Conservation (phyloP, 2,113 vertebrate genomes). For the Entelurus aequoreus region DNA sequence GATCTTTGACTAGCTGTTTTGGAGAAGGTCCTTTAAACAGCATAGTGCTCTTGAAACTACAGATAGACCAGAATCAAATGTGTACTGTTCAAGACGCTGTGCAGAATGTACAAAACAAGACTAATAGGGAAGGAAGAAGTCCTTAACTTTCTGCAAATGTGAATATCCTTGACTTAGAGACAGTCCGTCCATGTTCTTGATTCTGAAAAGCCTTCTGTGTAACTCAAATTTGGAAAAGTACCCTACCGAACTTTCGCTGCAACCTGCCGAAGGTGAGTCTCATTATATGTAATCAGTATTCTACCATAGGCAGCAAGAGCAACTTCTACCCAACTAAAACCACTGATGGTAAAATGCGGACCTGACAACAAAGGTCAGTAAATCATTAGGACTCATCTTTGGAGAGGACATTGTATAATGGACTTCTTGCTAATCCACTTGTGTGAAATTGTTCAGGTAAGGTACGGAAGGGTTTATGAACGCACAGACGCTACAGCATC, state of each 20-base stretch:
- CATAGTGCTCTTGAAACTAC: too few relatives aligned
- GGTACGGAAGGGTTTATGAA: not conserved
- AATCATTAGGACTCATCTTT: constrained; percentile 27
- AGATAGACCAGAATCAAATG: too few relatives aligned
- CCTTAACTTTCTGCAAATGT: too few relatives aligned
- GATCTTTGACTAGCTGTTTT: too few relatives aligned
- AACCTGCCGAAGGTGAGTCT: constrained; percentile 35
- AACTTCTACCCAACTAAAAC: constrained; percentile 23
- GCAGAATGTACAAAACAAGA: too few relatives aligned
- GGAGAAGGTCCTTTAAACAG: too few relatives aligned
- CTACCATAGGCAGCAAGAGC: constrained; percentile 15
- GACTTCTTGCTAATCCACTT: not conserved
- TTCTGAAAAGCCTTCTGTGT: not conserved
- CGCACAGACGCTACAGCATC: not conserved
- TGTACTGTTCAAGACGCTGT: too few relatives aligned
- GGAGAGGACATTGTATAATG: constrained; percentile 15
- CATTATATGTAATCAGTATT: constrained; percentile 46
- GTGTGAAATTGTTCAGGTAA: constrained; percentile 4
- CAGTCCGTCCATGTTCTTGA: not conserved
- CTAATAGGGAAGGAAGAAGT: too few relatives aligned
- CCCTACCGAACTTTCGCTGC: constrained; percentile 1
- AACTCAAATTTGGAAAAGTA: not conserved
- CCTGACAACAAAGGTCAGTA: constrained; percentile 35
- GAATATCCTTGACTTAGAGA: too few relatives aligned
- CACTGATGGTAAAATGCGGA: constrained; percentile 16